Conservation (phyloP, 2,797 vertebrate species). For the Graptemys geographica region DNA sequence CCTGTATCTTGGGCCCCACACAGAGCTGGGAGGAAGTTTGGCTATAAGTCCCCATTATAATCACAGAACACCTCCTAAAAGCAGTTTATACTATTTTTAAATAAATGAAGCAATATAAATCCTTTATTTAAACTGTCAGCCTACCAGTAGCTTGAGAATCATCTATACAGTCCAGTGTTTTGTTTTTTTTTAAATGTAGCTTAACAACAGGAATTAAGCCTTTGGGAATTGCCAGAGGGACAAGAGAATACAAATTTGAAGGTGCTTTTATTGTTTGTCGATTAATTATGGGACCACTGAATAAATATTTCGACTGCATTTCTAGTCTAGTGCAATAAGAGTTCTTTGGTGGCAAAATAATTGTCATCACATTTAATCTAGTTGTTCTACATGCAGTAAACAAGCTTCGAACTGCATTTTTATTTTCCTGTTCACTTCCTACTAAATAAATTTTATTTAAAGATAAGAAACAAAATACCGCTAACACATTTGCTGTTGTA, state of each 20-base stretch:
- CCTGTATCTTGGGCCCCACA: background rate
- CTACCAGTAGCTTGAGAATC: background rate
- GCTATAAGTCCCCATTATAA: background rate
- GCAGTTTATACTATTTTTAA: background rate
- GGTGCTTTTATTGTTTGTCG: conserved; percentile 40
- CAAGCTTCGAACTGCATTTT: background rate
- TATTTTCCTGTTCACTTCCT: conserved; percentile 18
- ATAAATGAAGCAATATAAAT: background rate
- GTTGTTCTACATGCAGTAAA: conserved; percentile 23
- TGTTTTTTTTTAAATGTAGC: background rate
- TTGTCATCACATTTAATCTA: conserved; percentile 51
- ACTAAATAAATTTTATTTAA: background rate
- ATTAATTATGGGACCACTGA: conserved; percentile 38
- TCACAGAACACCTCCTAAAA: background rate
- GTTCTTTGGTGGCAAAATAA: conserved; percentile 65
- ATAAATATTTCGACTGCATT: conserved; percentile 61
- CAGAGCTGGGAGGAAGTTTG: background rate
- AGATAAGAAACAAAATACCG: background rate
- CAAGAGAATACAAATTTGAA: conserved; percentile 33
- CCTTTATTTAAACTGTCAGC: background rate
- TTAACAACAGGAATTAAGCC: background rate
- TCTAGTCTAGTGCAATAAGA: conserved; percentile 48
- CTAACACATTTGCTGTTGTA: background rate
- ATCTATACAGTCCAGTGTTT: background rate
- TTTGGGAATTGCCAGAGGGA: conserved; percentile 10